A percentile compares a stretch with the other conserved stretches of the same genome.
These are phyloP conservation scores for Epizoanthus fatuus DNA, from an alignment of 92 coral and sea anemone species.

Conservation along the genomic window DNA sequence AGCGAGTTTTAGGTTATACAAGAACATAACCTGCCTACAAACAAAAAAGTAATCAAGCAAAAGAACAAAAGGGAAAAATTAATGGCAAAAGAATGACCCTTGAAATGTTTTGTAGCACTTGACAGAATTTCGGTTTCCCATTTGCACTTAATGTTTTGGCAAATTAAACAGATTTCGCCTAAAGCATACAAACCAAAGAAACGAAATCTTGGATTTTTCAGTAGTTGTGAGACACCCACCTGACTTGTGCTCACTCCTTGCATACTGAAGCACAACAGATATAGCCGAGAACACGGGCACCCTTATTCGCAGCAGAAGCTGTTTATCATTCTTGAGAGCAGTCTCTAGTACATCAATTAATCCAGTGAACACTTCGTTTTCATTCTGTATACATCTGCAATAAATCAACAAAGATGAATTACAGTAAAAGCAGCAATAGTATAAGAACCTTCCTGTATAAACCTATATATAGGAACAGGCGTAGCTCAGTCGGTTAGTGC, in stretches of 20 bases:
- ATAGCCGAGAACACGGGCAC: slow-evolving; percentile 89
- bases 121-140: too few relatives aligned
- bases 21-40: neutral
- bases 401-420: neutral
- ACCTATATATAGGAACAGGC: too few relatives aligned
- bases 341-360: slow-evolving; percentile 86
- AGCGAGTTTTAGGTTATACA: neutral
- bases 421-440: too few relatives aligned
- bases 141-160: too few relatives aligned
- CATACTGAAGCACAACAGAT: slow-evolving; percentile 88
- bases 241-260: slow-evolving; percentile 76
- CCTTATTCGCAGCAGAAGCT: slow-evolving; percentile 83
- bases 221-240: slow-evolving; percentile 51
- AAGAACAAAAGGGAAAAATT: neutral
- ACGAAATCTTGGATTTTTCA: neutral
- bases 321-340: slow-evolving; percentile 85
- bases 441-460: too few relatives aligned
- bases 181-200: neutral
- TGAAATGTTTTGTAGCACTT: too few relatives aligned
- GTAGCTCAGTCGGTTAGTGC: too few relatives aligned
- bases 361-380: slow-evolving; percentile 67
- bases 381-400: slow-evolving; percentile 71
- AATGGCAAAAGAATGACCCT: neutral
- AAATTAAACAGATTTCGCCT: too few relatives aligned
- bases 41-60: neutral